Evolutionary conservation across 1,140 invertebrate genomes (phyloP).

Genomic region (Vanessa atalanta): DNA sequence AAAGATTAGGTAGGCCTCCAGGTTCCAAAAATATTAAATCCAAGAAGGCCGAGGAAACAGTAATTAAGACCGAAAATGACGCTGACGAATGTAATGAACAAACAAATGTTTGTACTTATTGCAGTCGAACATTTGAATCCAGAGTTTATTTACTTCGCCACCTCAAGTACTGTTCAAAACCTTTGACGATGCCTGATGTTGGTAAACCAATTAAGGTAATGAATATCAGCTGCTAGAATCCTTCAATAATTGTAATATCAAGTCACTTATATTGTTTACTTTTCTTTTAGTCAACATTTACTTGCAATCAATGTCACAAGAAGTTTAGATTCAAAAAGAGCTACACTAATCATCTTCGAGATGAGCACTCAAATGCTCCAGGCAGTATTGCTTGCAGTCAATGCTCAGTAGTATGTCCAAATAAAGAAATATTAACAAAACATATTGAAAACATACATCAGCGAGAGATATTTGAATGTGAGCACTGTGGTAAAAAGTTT

Average conservation of each 20-base stretch:
- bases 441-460: slow-evolving; percentile 63
- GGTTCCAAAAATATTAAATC: slow-evolving; percentile 51
- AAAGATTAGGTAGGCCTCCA: slow-evolving; percentile 50
- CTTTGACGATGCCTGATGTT: neutral
- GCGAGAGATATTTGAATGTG: slow-evolving; percentile 56
- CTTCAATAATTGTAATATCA: neutral
- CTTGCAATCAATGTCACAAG: slow-evolving; percentile 64
- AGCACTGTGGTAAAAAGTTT: slow-evolving; percentile 61
- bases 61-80: slow-evolving; percentile 36
- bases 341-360: slow-evolving; percentile 50
- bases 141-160: slow-evolving; percentile 8
- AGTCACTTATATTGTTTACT: neutral
- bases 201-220: slow-evolving; percentile 4
- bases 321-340: slow-evolving; percentile 63
- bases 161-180: slow-evolving; percentile 15
- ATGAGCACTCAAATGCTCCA: slow-evolving; percentile 63
- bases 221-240: neutral
- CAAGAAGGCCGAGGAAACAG: slow-evolving; percentile 4
- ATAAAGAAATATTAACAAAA: slow-evolving; percentile 44
- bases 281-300: slow-evolving; percentile 46
- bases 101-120: slow-evolving; percentile 16
- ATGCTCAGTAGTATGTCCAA: slow-evolving; percentile 59
- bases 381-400: slow-evolving; percentile 57
- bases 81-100: slow-evolving; percentile 18
- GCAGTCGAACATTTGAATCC: slow-evolving; percentile 20